Evolutionary conservation across 35 echinoderm and acorn worm species (phyloP), one percentile per base, ranked within the genome.

Genomic region (Eucidaris tribuloides): DNA sequence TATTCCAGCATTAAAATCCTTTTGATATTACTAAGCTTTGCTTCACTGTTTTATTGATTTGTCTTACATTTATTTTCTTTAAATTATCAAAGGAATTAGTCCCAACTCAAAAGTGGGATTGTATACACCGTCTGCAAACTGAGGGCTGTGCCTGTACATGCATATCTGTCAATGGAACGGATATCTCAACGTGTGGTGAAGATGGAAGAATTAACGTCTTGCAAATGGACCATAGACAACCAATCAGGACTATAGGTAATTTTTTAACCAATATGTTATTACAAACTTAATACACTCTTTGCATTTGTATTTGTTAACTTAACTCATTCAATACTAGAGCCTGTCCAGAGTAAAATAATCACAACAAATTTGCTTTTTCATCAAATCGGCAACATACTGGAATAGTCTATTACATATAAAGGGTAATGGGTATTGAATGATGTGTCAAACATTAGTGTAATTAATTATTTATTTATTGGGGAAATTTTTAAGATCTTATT

Each of bases 161-260:
- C 71, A 43, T 93, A 62, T 83, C 91, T 5, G 82, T 93, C 55
- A 98, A 79, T 41, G 90, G 86, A 0, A 85, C 90, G 1, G 95
- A 98, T 49, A 58, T 98, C 19, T 78, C 90, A 2, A 98, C 90
- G 5, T 81, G 76, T 19, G 95, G 95, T 28, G 95, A 98, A 84
- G 95, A 98, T 81, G 95, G 95, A 1, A 89, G 90, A 42, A 85
- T 98, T 1, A 89, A 93, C 39, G 90, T 98, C 13, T 62, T 97
- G 7, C 55, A 90, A 79, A 58, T 98, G 77, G 95, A 89, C 6
- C 82, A 93, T 24, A 57, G 83, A 50, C 77, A 93, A 57, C 95
- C 95, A 43, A 84, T 98, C 40, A 98, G 95, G 83, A 93, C 90
- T 42, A 86, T 98, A 54, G 90, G 95, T 93, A 76, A 65, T 32